These are phyloP conservation scores for Botrylloides violaceus DNA, from an alignment of 23 tunicate species.

Conservation along the genomic window DNA sequence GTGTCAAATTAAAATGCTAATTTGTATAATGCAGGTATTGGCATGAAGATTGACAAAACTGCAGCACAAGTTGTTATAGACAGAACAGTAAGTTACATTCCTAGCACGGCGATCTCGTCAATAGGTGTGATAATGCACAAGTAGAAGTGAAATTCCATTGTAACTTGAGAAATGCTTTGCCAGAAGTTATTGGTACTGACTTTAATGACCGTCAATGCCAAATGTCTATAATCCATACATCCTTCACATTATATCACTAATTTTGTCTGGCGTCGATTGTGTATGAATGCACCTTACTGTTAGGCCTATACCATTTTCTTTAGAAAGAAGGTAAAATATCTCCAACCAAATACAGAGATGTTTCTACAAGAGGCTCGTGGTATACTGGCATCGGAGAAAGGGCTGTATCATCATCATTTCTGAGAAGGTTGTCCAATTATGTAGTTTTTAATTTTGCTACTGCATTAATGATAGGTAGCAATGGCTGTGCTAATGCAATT, in stretches of 20 bases:
- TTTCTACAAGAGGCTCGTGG: slow-evolving; percentile 13
- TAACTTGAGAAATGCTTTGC: no score
- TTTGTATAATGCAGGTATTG: slow-evolving; percentile 27
- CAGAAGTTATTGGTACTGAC: no score
- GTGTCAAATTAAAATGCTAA: neutral
- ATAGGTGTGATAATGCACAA: no score
- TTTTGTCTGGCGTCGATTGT: no score
- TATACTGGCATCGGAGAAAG: neutral
- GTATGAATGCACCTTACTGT: no score
- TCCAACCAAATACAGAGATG: neutral
- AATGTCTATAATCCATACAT: no score
- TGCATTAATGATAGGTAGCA: no score
- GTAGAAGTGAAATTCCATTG: no score
- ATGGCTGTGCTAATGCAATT: neutral
- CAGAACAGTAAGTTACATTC: neutral
- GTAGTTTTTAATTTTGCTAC: no score
- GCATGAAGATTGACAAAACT: slow-evolving; percentile 29
- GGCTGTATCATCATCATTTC: slow-evolving; percentile 1
- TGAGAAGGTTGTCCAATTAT: neutral
- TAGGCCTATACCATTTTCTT: neutral
- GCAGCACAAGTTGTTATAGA: neutral
- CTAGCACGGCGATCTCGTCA: no score
- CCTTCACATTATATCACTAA: no score
- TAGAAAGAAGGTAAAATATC: neutral
- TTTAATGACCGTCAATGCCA: no score